These are phyloP conservation scores for Pristionchus exspectatus DNA, from an alignment of 2,888 invertebrate species.

Conservation along the genomic window DNA sequence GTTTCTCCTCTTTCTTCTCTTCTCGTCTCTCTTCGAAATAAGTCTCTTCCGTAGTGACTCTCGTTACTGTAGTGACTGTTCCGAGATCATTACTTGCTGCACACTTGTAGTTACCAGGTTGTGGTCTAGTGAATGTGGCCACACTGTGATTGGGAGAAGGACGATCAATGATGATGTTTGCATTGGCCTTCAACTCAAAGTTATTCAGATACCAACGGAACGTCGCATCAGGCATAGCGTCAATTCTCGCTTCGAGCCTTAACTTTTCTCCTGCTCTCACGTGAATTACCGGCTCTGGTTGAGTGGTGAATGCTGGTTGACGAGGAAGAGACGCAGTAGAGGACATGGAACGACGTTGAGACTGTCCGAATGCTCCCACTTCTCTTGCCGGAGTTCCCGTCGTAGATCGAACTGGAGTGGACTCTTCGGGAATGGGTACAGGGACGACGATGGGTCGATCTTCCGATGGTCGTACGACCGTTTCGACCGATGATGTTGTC, in stretches of 20 bases:
- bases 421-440: slow-evolving; percentile 58
- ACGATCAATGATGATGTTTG: slow-evolving; percentile 59
- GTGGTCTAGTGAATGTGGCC: slow-evolving; percentile 72
- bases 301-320: slow-evolving; percentile 53
- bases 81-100: slow-evolving; percentile 68
- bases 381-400: slow-evolving; percentile 54
- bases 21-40: slow-evolving; percentile 48
- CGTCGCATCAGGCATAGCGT: slow-evolving; percentile 64
- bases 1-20: slow-evolving; percentile 44
- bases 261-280: slow-evolving; percentile 63
- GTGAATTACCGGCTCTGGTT: slow-evolving; percentile 62
- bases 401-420: slow-evolving; percentile 55
- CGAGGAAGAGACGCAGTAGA: slow-evolving; percentile 59
- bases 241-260: slow-evolving; percentile 63
- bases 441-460: slow-evolving; percentile 48
- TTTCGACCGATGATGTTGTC: slow-evolving; percentile 63
- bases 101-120: slow-evolving; percentile 71
- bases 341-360: slow-evolving; percentile 7
- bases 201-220: slow-evolving; percentile 73
- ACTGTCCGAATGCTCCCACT: slow-evolving; percentile 48
- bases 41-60: slow-evolving; percentile 60
- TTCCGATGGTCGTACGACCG: slow-evolving; percentile 62
- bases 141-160: slow-evolving; percentile 60
- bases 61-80: slow-evolving; percentile 57
- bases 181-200: slow-evolving; percentile 67